Conservation (phyloP, 2,113 vertebrate species). For the Opisthocomus hoazin region DNA sequence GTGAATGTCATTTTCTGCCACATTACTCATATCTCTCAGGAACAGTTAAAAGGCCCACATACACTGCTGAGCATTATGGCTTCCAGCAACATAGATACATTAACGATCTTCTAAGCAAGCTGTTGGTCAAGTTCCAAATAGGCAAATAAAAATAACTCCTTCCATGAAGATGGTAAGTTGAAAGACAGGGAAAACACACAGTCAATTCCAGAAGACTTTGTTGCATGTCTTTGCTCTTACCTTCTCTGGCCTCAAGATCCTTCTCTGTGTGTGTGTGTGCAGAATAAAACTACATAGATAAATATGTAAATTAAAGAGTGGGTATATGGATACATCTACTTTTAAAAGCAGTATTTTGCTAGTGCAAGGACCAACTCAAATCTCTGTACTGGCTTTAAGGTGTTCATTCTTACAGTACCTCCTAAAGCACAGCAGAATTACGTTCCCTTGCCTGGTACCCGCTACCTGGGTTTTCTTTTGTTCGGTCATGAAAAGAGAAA, state of each 20-base stretch:
- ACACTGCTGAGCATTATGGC: not conserved
- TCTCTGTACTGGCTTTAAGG: not conserved
- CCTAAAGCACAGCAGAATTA: not conserved
- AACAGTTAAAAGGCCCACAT: not conserved
- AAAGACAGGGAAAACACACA: not conserved
- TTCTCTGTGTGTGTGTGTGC: not conserved
- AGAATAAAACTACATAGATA: not conserved
- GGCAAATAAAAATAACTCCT: not conserved
- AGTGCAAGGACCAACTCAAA: not conserved
- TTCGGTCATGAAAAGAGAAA: not conserved
- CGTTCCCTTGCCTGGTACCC: not conserved
- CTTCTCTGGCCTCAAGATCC: not conserved
- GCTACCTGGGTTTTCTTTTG: not conserved
- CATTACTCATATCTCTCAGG: slow-evolving; percentile 4
- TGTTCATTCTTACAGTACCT: not conserved
- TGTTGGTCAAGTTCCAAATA: not conserved
- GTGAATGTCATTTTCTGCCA: slow-evolving; percentile 10
- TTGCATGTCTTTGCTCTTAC: not conserved
- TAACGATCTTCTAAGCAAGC: not conserved
- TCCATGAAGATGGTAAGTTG: not conserved
- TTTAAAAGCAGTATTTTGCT: not conserved
- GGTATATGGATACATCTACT: not conserved
- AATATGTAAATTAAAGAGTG: not conserved
- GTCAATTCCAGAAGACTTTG: not conserved
- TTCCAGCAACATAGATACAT: not conserved